phyloP scores from a whole-genome alignment of 1,140 invertebrate genomes.

The Drosophila albomicans region DNA sequence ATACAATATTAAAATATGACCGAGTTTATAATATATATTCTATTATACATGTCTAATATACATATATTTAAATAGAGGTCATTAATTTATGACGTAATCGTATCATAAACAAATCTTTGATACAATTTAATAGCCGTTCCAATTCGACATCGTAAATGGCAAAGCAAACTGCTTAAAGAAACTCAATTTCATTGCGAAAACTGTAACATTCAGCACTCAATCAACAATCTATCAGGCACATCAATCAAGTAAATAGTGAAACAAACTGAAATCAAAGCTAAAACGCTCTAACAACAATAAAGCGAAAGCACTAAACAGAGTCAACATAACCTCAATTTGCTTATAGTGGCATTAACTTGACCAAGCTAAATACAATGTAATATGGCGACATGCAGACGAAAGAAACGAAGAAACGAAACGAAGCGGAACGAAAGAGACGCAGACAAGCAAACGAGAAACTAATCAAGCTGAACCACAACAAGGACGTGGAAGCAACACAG shows the following conservation, averaged over 20 bases:
- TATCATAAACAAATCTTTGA: neutral
- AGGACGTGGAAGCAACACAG: constrained; percentile 43
- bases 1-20: neutral
- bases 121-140: neutral
- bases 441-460: constrained; percentile 48
- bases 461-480: constrained; percentile 57
- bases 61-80: too few relatives aligned
- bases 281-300: constrained; percentile 32
- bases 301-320: constrained; percentile 62
- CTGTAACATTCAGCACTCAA: constrained; percentile 58
- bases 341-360: constrained; percentile 46
- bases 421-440: neutral
- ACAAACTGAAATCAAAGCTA: constrained; percentile 48
- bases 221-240: constrained; percentile 61
- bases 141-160: constrained; percentile 22
- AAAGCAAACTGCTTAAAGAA: constrained; percentile 19
- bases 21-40: neutral
- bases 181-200: constrained; percentile 40
- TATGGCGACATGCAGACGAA: constrained; percentile 15
- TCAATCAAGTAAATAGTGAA: constrained; percentile 57
- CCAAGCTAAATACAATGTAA: constrained; percentile 49
- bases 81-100: neutral
- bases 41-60: neutral
- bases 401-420: neutral
- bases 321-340: constrained; percentile 72